Conservation (phyloP, 2,797 vertebrate genomes). For the Sebastes paucispinis region DNA sequence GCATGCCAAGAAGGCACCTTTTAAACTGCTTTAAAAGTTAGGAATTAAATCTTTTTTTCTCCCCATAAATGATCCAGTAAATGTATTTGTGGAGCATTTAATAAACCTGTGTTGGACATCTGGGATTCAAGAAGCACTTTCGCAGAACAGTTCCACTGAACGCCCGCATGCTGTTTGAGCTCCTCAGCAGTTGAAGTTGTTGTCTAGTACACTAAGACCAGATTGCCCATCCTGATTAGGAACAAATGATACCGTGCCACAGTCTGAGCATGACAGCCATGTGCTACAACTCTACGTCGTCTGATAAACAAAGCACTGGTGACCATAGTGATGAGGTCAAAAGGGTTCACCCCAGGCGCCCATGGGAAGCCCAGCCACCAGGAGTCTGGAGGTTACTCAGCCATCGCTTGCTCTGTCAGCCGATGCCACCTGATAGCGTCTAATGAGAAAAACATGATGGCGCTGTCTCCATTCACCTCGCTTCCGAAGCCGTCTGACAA, state of each 20-base stretch:
- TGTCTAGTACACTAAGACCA: slow-evolving; percentile 54
- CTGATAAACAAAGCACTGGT: slow-evolving; percentile 60
- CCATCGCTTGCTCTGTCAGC: slow-evolving; percentile 61
- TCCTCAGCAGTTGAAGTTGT: slow-evolving; percentile 66
- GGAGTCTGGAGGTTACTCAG: slow-evolving; percentile 52
- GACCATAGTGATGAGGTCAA: slow-evolving; percentile 52
- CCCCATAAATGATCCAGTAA: neutral
- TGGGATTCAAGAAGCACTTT: slow-evolving; percentile 34
- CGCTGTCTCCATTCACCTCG: slow-evolving; percentile 51
- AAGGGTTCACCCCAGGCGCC: slow-evolving; percentile 44
- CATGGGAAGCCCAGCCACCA: slow-evolving; percentile 36
- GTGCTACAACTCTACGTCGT: slow-evolving; percentile 22
- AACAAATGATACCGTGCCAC: slow-evolving; percentile 9
- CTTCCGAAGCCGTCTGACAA: slow-evolving; percentile 47
- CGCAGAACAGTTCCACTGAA: slow-evolving; percentile 41
- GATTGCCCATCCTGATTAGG: slow-evolving; percentile 57
- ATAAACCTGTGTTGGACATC: neutral
- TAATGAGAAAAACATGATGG: slow-evolving; percentile 65
- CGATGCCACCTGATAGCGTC: slow-evolving; percentile 67
- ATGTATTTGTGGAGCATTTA: neutral
- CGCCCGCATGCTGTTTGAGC: slow-evolving; percentile 47
- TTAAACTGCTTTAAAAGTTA: neutral
- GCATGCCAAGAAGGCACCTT: neutral
- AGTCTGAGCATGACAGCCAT: slow-evolving; percentile 17
- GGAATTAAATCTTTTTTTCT: neutral